Evolutionary conservation across 2,888 invertebrate genomes (phyloP).

Genomic region (Biston stratarius): DNA sequence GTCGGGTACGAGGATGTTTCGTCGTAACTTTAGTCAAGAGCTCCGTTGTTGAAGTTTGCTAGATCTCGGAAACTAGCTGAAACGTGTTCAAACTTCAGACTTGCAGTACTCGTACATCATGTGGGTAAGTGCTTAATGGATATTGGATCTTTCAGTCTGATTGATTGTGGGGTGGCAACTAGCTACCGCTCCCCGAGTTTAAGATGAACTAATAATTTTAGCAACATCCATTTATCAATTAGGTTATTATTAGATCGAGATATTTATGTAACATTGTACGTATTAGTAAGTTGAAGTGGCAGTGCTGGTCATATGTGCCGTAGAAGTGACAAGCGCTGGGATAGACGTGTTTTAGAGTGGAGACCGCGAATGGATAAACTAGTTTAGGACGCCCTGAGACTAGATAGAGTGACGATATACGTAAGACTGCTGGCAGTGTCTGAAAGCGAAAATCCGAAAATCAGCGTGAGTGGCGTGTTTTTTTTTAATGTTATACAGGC

Average conservation of each 20-base stretch:
- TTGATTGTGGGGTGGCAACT: neutral
- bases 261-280: neutral
- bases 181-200: neutral
- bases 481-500: too few species aligned
- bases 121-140: conserved; percentile 1
- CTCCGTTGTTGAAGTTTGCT: conserved; percentile 39
- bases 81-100: conserved; percentile 35
- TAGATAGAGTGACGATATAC: too few species aligned
- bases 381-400: too few species aligned
- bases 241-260: neutral
- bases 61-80: conserved; percentile 47
- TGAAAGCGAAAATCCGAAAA: too few species aligned
- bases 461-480: too few species aligned
- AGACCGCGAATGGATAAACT: too few species aligned
- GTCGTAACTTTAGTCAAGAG: conserved; percentile 8
- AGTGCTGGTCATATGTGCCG: too few species aligned
- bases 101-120: neutral
- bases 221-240: neutral
- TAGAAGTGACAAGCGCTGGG: too few species aligned
- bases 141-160: conserved; percentile 1
- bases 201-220: neutral
- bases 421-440: too few species aligned
- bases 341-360: too few species aligned
- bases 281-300: too few species aligned
- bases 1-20: neutral